Base-by-base conservation (phyloP, 2,888 invertebrate genomes). In the Cantharis nigra region DNA sequence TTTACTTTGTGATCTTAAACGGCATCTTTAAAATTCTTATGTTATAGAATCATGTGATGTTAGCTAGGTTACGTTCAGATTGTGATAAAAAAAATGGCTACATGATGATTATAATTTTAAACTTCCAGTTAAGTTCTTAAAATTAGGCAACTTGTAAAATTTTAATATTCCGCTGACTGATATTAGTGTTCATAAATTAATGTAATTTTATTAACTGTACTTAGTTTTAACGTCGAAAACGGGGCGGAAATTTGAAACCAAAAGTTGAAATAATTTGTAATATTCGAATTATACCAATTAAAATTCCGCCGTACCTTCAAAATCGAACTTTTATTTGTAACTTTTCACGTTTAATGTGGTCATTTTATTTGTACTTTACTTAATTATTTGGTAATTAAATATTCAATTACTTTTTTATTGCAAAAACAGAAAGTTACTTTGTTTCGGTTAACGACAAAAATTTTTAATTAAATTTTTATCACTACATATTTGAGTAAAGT, bases 81-180 rank as follows among this genome's bases (percentile, higher is more conserved):
- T 75, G 72, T 75, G 74, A 72, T 78, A 75, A 73, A 78, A 78
- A 63, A 69, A 71, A 75, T 78, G 80, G 78, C 79, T 79, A 70
- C 74, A 74, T 70, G 70, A 74, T 49, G 16, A 30, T n/a, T 70
- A 49, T 70, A 65, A 65, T 65, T 18, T 23, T 65, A 65, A 65
- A 18, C 65, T 18, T 65, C 18, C 65, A 65, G 49, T 49, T 49
- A 49, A n/a, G 49, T 49, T 49, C n/a, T 49, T 49, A 49, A 49
- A 49, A 49, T 49, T 49, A 49, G 64, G 64, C 64, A 64, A 23
- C 64, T 23, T 64, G 18, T 64, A 49, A 49, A 67, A 67, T 67
- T 67, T 67, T 67, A 23, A 11, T 64, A 67, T 67, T 67, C n/a
- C 26, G 18, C 26, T 23, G 18, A 67, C 18, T 18, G 65, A 67